These are phyloP conservation scores for Apotomis turbidana DNA, from an alignment of 2,888 invertebrate species.

Conservation along the genomic window DNA sequence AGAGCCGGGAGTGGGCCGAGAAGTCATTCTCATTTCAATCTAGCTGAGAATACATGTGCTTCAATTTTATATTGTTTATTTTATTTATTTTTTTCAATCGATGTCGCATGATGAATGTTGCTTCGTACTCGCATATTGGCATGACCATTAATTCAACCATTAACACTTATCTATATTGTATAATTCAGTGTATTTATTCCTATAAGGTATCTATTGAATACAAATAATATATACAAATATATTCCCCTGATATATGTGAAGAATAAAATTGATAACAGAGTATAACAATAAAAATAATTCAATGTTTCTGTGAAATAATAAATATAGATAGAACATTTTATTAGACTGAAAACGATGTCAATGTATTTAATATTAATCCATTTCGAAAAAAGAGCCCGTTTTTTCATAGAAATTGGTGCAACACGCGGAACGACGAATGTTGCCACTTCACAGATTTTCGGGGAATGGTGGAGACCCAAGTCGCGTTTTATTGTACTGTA, in stretches of 20 bases:
- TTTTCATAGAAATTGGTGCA: too few relatives aligned
- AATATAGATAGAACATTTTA: background rate
- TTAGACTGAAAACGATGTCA: too few relatives aligned
- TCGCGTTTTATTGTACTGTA: too few relatives aligned
- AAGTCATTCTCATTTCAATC: conserved; percentile 82
- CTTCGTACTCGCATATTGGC: conserved; percentile 75
- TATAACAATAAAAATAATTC: conserved; percentile 6
- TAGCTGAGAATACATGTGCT: conserved; percentile 59
- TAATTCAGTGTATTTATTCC: conserved; percentile 42
- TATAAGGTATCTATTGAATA: conserved; percentile 36
- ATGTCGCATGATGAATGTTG: conserved; percentile 81
- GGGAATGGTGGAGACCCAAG: too few relatives aligned
- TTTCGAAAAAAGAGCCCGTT: too few relatives aligned
- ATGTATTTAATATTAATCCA: background rate
- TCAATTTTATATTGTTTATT: conserved; percentile 50
- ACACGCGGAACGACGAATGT: too few relatives aligned
- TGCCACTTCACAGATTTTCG: too few relatives aligned
- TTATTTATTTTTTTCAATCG: conserved; percentile 59
- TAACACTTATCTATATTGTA: conserved; percentile 50
- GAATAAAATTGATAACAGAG: conserved; percentile 16
- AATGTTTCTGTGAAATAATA: conserved; percentile 24
- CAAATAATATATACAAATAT: conserved; percentile 22
- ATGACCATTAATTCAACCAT: conserved; percentile 57
- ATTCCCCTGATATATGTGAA: conserved; percentile 25
- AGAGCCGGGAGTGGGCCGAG: conserved; percentile 52